Evolutionary conservation across 2,888 invertebrate species (phyloP), one percentile per base, ranked within the genome.

Genomic region (Acanthopleura granulata): DNA sequence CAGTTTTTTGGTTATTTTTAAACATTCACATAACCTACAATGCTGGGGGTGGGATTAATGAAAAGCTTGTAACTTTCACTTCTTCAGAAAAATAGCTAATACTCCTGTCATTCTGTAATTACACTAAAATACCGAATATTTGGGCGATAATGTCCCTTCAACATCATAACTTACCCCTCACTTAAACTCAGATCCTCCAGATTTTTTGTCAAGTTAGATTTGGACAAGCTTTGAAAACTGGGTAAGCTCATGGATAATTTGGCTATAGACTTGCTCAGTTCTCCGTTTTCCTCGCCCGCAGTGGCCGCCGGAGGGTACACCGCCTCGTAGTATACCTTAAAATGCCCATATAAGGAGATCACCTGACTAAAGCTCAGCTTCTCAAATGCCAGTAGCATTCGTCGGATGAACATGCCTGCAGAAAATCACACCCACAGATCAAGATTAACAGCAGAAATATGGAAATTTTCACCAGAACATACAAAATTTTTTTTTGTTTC

Each of bases 321-420:
- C 1, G 75, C 79, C 49, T 93, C 93, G 86, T 94, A 94, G 89
- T 95, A 95, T 9, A 92, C 89, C 83, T 93, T 93, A 86, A 94
- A 95, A 80, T 94, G 93, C 83, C 94, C 93, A 87, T 94, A 94
- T 40, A 96, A 92, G 57, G 93, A 92, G 71, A 94, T 94, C 77
- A 96, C 94, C 92, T 96, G 95, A 57, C 95, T 94, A 91, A 97
- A 97, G 22, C 95, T 93, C 80, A 97, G 91, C 88, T 95, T 95
- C 85, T 96, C 95, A 87, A 97, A 93, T 79, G 95, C 94, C 0
- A 97, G 92, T 80, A 95, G 93, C 88, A 96, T 94, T 86, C 96
- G 92, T 78, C 97, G 92, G 78, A 97, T 92, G 90, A 95, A 97
- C 80, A 96, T 92, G 49, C 97, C 97, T 92, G 92, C 85, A 91